These are phyloP conservation scores for Netelia virgata DNA, from an alignment of 2,888 invertebrate genomes.

Conservation along the genomic window DNA sequence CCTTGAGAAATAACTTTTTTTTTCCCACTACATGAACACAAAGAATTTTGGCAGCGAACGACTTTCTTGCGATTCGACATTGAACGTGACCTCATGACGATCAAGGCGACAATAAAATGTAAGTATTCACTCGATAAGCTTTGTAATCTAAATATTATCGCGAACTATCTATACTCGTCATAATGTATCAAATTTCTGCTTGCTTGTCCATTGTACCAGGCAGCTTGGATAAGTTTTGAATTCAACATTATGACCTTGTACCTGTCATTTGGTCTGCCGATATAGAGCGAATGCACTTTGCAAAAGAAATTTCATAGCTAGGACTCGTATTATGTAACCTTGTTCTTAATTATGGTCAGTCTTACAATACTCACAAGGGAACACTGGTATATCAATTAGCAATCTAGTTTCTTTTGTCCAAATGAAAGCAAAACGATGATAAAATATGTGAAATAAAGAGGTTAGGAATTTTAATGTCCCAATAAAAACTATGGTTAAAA, in stretches of 20 bases:
- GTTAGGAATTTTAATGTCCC: neutral
- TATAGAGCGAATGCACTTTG: neutral
- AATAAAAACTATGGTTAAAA: neutral
- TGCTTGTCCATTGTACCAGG: neutral
- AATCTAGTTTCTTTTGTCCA: too few relatives aligned
- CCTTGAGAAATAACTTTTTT: neutral
- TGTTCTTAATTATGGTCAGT: neutral
- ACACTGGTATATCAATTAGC: neutral
- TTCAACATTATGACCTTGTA: neutral
- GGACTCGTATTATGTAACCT: neutral
- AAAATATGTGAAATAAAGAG: neutral
- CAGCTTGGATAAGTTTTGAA: neutral
- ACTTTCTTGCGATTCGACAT: constrained; percentile 12
- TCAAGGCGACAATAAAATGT: constrained; percentile 5
- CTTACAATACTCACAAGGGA: neutral
- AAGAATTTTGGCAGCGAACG: neutral
- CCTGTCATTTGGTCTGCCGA: neutral
- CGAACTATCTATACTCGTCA: neutral
- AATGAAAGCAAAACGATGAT: too few relatives aligned
- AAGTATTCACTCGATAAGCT: neutral
- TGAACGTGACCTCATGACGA: constrained; percentile 28
- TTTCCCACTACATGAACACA: neutral
- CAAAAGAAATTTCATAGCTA: neutral
- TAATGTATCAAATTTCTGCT: neutral
- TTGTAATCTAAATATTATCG: neutral